Percentiles rank a stretch among this genome's conserved stretches.
Evolutionary conservation across 1,140 invertebrate genomes (phyloP).

Genomic region (Saxidomus purpurata): DNA sequence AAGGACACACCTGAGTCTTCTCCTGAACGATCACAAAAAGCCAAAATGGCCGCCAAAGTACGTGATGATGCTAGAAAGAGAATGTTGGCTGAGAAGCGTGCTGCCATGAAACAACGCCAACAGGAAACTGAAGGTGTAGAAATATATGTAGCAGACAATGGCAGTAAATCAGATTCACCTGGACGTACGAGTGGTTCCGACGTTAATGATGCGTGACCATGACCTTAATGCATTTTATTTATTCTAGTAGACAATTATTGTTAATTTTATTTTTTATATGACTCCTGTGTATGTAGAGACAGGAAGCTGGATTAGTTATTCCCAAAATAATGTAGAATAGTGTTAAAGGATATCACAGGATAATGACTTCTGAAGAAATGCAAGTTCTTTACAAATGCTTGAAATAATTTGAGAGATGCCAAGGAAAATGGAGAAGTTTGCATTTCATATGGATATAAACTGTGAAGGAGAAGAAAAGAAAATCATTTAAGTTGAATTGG

Average conservation of each 20-base stretch:
- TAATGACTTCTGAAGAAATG: not conserved
- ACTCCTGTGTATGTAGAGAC: not conserved
- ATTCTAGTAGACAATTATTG: not conserved
- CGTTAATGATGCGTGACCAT: not conserved
- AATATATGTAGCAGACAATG: constrained; percentile 80
- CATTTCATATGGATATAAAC: not conserved
- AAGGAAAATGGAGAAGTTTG: not conserved
- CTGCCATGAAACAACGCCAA: constrained; percentile 87
- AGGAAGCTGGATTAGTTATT: constrained; percentile 1
- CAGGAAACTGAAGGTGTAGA: constrained; percentile 82
- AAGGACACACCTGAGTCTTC: constrained; percentile 83
- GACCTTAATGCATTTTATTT: constrained; percentile 36
- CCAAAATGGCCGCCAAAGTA: constrained; percentile 87
- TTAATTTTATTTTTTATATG: not conserved
- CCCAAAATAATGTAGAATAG: not conserved
- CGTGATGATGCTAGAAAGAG: constrained; percentile 93
- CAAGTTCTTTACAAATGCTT: not conserved
- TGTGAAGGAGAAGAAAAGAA: not conserved
- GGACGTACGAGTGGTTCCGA: constrained; percentile 32
- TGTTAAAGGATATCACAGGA: not conserved
- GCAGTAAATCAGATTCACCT: constrained; percentile 42
- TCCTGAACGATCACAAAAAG: constrained; percentile 85
- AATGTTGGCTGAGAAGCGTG: constrained; percentile 92
- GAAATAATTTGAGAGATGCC: not conserved
- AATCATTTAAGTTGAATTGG: not conserved